phyloP scores from a whole-genome alignment of 2,113 vertebrate species.

The Chroicocephalus ridibundus region DNA sequence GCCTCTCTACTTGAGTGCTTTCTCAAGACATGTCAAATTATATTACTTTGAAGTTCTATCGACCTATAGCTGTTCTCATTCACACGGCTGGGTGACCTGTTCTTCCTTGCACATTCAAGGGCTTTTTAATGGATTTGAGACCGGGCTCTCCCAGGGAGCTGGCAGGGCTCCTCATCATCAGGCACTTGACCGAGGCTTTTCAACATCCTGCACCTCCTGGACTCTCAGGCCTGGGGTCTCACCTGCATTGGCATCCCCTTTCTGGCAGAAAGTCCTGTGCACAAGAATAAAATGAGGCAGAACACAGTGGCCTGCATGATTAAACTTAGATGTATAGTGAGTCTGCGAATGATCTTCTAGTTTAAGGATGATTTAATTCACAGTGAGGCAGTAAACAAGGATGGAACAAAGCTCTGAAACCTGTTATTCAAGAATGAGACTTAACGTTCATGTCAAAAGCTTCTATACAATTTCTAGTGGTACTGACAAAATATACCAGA shows the following conservation, averaged over 20 bases:
- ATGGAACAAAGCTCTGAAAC: not conserved
- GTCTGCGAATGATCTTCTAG: not conserved
- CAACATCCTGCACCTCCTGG: not conserved
- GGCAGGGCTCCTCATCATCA: not conserved
- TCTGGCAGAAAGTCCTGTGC: not conserved
- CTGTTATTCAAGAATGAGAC: not conserved
- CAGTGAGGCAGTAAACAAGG: not conserved
- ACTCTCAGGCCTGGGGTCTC: not conserved
- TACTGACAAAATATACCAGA: not conserved
- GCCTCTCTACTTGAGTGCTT: not conserved
- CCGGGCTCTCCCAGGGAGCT: not conserved
- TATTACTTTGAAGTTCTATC: not conserved
- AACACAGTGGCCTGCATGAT: not conserved
- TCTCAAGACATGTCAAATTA: not conserved
- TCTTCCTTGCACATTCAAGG: not conserved
- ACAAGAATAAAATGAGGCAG: not conserved
- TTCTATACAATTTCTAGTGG: not conserved
- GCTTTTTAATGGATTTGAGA: not conserved
- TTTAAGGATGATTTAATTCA: not conserved
- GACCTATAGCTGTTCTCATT: not conserved
- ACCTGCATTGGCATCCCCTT: accelerated
- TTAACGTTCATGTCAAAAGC: not conserved
- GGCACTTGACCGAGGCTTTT: not conserved
- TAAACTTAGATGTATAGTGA: not conserved
- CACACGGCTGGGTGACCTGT: not conserved